Percentiles rank a stretch among this genome's conserved stretches.
These are phyloP conservation scores for Otocyon megalotis DNA, from an alignment of 2,113 vertebrate species.

Conservation along the genomic window DNA sequence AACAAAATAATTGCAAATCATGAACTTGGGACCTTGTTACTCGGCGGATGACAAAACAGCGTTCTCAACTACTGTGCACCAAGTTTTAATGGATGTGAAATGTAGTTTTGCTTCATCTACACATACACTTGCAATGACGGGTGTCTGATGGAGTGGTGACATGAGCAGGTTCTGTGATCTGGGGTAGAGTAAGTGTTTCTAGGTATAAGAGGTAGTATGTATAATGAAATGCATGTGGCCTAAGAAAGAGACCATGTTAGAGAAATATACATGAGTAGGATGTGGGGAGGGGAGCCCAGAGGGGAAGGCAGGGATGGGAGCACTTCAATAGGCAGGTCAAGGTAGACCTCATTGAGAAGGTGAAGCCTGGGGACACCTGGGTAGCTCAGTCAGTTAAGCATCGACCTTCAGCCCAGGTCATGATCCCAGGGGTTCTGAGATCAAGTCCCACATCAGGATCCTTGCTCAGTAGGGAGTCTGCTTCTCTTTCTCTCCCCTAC, in stretches of 20 bases:
- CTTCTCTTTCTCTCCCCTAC: too few relatives aligned
- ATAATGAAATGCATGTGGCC: neutral
- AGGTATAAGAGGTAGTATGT: neutral
- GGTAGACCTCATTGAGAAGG: neutral
- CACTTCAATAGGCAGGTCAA: neutral
- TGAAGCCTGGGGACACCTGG: neutral
- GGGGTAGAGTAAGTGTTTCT: neutral
- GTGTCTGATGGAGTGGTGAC: neutral
- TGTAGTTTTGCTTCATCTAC: neutral
- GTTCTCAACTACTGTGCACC: neutral
- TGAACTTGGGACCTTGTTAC: neutral
- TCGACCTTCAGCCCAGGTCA: too few relatives aligned
- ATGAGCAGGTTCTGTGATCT: neutral
- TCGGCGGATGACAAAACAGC: neutral
- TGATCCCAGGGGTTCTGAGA: too few relatives aligned
- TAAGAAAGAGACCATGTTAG: neutral
- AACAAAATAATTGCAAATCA: conserved; percentile 54
- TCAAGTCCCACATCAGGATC: too few relatives aligned
- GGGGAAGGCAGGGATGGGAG: too few relatives aligned
- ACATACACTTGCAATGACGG: neutral
- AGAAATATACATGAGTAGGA: neutral
- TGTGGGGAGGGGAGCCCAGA: neutral
- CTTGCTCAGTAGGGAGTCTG: too few relatives aligned
- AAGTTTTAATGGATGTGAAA: neutral
- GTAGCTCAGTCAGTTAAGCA: too few relatives aligned